phyloP scores from a whole-genome alignment of 1,140 invertebrate genomes.

The Galleria mellonella region DNA sequence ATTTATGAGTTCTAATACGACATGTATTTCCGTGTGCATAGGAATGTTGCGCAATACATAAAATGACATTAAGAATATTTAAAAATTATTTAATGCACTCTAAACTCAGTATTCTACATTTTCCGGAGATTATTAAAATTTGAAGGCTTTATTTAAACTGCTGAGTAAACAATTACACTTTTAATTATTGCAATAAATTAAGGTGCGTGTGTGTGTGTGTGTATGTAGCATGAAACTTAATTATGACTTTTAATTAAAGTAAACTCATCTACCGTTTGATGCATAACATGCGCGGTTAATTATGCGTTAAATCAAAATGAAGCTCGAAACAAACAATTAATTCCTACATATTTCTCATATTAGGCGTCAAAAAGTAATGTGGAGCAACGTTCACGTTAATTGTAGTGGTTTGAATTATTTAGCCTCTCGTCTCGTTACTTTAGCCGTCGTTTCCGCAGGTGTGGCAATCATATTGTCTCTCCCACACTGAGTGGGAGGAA shows the following conservation, averaged over 20 bases:
- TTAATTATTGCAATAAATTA: too few species aligned
- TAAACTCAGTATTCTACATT: too few species aligned
- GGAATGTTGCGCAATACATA: too few species aligned
- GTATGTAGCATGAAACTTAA: neutral
- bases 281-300: constrained; percentile 6
- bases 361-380: constrained; percentile 11
- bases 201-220: too few species aligned
- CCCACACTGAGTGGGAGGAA: constrained; percentile 21
- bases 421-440: constrained; percentile 64
- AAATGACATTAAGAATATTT: too few species aligned
- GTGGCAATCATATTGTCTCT: constrained; percentile 67
- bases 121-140: neutral
- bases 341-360: too few species aligned
- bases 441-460: constrained; percentile 62
- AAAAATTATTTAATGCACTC: too few species aligned
- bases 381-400: constrained; percentile 33
- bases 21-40: too few species aligned
- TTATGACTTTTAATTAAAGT: neutral
- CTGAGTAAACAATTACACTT: constrained; percentile 7
- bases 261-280: neutral
- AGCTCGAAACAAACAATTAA: neutral
- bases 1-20: too few species aligned
- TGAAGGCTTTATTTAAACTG: too few species aligned
- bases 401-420: constrained; percentile 61
- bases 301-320: constrained; percentile 9